Evolutionary conservation across 2,113 vertebrate species (phyloP), one percentile per base, ranked within the genome.

Genomic region (Triplophysa tibetana): DNA sequence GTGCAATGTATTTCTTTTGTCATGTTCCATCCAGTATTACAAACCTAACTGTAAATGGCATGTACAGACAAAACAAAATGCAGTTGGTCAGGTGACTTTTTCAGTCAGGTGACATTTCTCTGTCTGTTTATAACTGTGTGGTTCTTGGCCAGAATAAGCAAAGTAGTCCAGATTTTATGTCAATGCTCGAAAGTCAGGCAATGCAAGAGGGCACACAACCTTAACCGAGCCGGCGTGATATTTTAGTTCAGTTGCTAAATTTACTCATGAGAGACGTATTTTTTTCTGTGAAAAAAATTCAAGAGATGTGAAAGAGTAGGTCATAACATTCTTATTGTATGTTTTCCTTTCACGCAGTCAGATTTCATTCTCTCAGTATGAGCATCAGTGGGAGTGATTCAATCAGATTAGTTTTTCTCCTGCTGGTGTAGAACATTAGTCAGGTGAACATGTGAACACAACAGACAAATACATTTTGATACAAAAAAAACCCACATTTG

Each of bases 401-500:
- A 12, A 48, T 9, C 21, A 45, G 33, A 60, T 68, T 26, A 62
- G 13, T 8, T 43, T 54, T 24, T 56, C n/a, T 77, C 56, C 69
- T 73, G 60, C 58, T 69, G 74, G 65, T 72, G 48, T 66, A 56
- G 56, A 72, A 78, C 75, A 66, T 12, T 21, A 13, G 65, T 64
- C 63, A 67, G 4, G 13, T 65, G 38, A 17, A 77, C 63, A 45
- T 63, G 56, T 7, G 23, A 77, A 77, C 19, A 52, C 21, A 23
- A 78, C 48, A 66, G 33, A 23, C 19, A 76, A 48, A 67, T 24
- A 24, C 60, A 70, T 33, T 43, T 61, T 58, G 11, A 73, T 43
- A 67, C 60, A 10, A 73, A 65, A 70, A n/a, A 56, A 9, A 45
- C 4, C 4, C 5, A 38, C 24, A 52, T 19, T 58, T 79, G 45